Conservation (phyloP, 2,113 vertebrate genomes). For the Anhinga anhinga region DNA sequence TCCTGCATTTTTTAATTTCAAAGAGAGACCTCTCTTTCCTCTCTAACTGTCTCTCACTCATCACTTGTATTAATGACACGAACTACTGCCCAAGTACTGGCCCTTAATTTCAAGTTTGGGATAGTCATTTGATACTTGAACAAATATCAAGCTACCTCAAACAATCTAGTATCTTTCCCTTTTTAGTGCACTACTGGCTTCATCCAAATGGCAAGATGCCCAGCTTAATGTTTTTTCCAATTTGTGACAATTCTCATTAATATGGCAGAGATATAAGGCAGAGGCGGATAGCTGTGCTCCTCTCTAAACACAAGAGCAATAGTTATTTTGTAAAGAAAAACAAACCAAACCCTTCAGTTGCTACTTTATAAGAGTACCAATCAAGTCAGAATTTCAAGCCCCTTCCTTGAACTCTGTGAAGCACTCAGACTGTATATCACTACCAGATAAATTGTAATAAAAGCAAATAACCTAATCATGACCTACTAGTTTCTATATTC, state of each 20-base stretch:
- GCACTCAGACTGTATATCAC: not conserved
- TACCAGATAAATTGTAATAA: not conserved
- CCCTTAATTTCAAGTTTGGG: not conserved
- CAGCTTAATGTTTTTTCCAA: not conserved
- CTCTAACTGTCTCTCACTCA: slow-evolving; percentile 14
- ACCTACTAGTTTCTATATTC: not conserved
- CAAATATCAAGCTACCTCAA: not conserved
- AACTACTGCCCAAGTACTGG: not conserved
- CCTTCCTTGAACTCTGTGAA: not conserved
- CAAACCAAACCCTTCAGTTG: not conserved
- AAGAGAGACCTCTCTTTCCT: not conserved
- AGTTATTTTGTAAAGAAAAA: not conserved
- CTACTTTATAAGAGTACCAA: not conserved
- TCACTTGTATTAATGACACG: not conserved
- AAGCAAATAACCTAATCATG: not conserved
- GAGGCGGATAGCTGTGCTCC: not conserved
- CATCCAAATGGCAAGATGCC: not conserved
- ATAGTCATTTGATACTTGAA: not conserved
- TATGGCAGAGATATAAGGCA: not conserved
- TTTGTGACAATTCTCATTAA: not conserved
- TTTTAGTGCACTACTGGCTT: not conserved
- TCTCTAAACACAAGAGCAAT: not conserved
- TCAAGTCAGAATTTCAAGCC: not conserved
- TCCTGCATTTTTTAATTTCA: slow-evolving; percentile 33
- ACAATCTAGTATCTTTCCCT: not conserved